A percentile compares a stretch with the other conserved stretches of the same genome.
These are phyloP conservation scores for Tamias sibiricus DNA, from an alignment of 2,113 vertebrate species.

Conservation along the genomic window DNA sequence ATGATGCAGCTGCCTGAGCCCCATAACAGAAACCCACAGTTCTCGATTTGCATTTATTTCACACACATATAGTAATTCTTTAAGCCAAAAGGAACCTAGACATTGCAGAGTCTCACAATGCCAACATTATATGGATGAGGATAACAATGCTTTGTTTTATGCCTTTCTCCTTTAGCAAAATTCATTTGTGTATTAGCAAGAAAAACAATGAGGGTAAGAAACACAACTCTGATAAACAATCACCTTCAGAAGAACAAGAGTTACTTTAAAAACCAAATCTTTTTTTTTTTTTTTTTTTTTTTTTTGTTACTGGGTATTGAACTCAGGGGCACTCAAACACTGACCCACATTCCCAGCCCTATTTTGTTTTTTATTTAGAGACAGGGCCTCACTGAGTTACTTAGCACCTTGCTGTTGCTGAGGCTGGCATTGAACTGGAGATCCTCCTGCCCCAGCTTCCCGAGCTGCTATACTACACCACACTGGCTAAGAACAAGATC, in stretches of 20 bases:
- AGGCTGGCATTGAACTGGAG: too few relatives aligned
- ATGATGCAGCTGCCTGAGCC: neutral
- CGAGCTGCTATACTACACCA: too few relatives aligned
- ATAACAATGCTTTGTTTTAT: constrained; percentile 45
- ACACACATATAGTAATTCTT: neutral
- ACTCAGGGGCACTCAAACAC: too few relatives aligned
- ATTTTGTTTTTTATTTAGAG: too few relatives aligned
- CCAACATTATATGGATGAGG: neutral
- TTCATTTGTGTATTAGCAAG: neutral
- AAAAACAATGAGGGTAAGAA: constrained; percentile 59
- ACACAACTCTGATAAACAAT: neutral
- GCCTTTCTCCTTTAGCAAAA: constrained; percentile 4
- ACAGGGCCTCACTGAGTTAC: too few relatives aligned
- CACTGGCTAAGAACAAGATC: neutral
- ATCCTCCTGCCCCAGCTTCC: too few relatives aligned
- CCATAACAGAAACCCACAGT: neutral
- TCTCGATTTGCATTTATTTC: constrained; percentile 20
- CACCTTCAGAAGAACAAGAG: constrained; percentile 36
- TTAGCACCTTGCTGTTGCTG: too few relatives aligned
- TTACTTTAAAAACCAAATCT: neutral
- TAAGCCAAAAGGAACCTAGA: neutral
- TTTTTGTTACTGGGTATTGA: too few relatives aligned
- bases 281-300: too few relatives aligned
- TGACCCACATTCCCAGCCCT: too few relatives aligned
- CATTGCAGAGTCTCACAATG: neutral